A percentile compares a stretch with the other conserved stretches of the same genome.
Conservation (phyloP, 2,113 vertebrate species). For the Apeltes quadracus region DNA sequence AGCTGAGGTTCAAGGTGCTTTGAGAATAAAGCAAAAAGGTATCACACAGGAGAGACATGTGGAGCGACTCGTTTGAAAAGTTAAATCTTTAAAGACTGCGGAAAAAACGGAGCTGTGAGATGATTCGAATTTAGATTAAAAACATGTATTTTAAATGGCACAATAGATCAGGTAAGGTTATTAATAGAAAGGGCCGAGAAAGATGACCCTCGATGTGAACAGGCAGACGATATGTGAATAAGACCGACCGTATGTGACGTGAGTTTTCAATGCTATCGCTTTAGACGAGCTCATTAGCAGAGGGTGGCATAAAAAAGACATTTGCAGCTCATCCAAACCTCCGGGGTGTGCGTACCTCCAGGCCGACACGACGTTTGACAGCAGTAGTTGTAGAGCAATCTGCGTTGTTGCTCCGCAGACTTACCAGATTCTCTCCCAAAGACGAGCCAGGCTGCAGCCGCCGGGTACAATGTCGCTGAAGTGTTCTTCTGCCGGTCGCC, state of each 20-base stretch:
- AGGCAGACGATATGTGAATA: no score
- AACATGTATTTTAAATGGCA: background rate
- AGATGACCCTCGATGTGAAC: background rate
- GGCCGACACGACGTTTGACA: constrained; percentile 47
- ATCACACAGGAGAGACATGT: constrained; percentile 4
- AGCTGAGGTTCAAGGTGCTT: constrained; percentile 42
- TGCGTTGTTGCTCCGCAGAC: constrained; percentile 37
- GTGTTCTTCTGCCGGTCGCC: constrained; percentile 21
- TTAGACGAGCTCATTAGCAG: constrained; percentile 19
- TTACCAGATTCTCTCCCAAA: constrained; percentile 39
- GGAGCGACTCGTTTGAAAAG: constrained; percentile 15
- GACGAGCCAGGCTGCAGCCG: constrained; percentile 6
- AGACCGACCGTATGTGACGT: background rate
- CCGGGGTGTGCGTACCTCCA: constrained; percentile 2
- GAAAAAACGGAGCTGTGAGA: background rate
- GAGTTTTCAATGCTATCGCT: constrained; percentile 6
- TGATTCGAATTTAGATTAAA: background rate
- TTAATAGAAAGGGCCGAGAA: background rate
- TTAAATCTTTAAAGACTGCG: constrained; percentile 17
- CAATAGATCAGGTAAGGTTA: background rate
- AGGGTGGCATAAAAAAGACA: background rate
- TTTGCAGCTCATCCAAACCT: constrained; percentile 33
- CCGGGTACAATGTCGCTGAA: constrained; percentile 4
- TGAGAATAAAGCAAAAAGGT: constrained; percentile 27
- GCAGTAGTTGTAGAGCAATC: constrained; percentile 37